Base-by-base conservation (phyloP, 1,140 invertebrate genomes). In the Laupala kohalensis region DNA sequence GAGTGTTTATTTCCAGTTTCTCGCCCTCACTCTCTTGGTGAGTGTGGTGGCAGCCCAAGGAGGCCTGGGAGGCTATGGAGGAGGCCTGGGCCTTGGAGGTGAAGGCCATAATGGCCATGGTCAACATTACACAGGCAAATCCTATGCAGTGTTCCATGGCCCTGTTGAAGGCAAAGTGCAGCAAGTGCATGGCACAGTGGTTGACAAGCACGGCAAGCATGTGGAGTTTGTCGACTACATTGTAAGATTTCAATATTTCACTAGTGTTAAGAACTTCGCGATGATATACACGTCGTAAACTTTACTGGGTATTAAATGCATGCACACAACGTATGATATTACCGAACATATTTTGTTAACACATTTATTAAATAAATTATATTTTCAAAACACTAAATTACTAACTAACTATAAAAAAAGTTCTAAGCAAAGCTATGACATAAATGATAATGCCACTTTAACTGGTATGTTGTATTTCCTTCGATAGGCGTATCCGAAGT, bases 401-500 rank as follows among this genome's bases (percentile, higher is more conserved):
- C n/a, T n/a, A n/a, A n/a, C n/a, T n/a, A n/a, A n/a, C n/a, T n/a
- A n/a, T n/a, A n/a, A n/a, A n/a, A n/a, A n/a, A n/a, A n/a, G n/a
- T n/a, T n/a, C n/a, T n/a, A n/a, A n/a, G n/a, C n/a, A n/a, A n/a
- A n/a, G n/a, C n/a, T n/a, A n/a, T n/a, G n/a, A n/a, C n/a, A n/a
- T n/a, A n/a, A n/a, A n/a, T n/a, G n/a, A n/a, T n/a, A n/a, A n/a
- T n/a, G n/a, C n/a, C n/a, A n/a, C n/a, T n/a, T n/a, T n/a, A n/a
- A n/a, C n/a, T n/a, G n/a, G n/a, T n/a, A n/a, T n/a, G n/a, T n/a
- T n/a, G n/a, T 53, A 53, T 74, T 80, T 5, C 29, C 64, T 26
- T 69, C 79, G 79, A 73, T 71, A 84, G 82, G 84, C 86, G 28
- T 83, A 86, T 77, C 87, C 88, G 0, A 86, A 85, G 77, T 90